These are phyloP conservation scores for Drosophila willistoni DNA, from an alignment of 1,140 invertebrate genomes.

Conservation along the genomic window DNA sequence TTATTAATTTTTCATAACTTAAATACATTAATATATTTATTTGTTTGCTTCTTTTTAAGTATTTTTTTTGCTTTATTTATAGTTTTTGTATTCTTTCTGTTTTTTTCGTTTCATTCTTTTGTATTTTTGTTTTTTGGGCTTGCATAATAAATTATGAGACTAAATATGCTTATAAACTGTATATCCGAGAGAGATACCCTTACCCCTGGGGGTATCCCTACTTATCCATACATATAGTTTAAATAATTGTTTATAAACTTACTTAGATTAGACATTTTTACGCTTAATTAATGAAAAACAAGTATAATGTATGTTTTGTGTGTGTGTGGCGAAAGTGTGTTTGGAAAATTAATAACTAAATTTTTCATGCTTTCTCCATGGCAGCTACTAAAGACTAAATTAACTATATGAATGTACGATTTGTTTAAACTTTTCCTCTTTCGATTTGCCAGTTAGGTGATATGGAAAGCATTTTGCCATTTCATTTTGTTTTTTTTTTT, in stretches of 20 bases:
- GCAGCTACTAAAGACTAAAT: conserved; percentile 64
- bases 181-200: conserved; percentile 54
- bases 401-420: conserved; percentile 77
- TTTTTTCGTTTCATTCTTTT: conserved; percentile 36
- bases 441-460: conserved; percentile 67
- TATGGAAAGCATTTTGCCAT: conserved; percentile 75
- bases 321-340: conserved; percentile 23
- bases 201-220: conserved; percentile 10
- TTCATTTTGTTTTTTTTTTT: conserved; percentile 30
- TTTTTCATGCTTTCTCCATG: conserved; percentile 20
- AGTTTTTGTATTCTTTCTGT: conserved; percentile 48
- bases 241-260: conserved; percentile 37
- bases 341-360: conserved; percentile 40
- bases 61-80: conserved; percentile 49
- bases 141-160: conserved; percentile 78
- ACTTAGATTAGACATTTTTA: conserved; percentile 47
- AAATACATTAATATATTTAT: conserved; percentile 69
- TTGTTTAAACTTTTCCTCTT: conserved; percentile 68
- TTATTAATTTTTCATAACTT: conserved; percentile 82
- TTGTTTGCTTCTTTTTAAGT: conserved; percentile 42
- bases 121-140: conserved; percentile 36
- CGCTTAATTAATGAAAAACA: conserved; percentile 46
- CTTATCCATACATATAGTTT: background rate
- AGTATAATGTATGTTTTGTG: conserved; percentile 29
- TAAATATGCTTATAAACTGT: conserved; percentile 72